phyloP scores from a whole-genome alignment of 92 coral and sea anemone genomes.

The Micromussa lordhowensis region DNA sequence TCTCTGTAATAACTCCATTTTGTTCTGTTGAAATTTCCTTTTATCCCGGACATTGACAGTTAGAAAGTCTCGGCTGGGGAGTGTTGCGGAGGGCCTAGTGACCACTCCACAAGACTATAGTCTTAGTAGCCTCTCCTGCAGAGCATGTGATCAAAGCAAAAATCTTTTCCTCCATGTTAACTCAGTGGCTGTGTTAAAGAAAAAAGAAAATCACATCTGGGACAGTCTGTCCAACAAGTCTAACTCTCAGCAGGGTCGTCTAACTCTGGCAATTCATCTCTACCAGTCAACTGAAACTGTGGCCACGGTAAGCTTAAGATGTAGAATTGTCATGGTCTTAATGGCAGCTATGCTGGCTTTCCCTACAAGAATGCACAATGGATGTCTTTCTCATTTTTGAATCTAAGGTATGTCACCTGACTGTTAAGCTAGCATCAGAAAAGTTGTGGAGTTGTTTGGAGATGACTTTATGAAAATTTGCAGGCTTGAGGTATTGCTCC shows the following conservation, averaged over 20 bases:
- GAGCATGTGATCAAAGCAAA: no score
- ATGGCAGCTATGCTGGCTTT: constrained; percentile 41
- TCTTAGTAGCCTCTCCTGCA: no score
- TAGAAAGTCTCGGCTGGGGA: no score
- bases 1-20: no score
- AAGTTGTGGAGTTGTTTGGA: constrained; percentile 46
- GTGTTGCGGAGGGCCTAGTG: no score
- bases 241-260: constrained; percentile 11
- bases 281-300: constrained; percentile 51
- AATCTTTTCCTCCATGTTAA: no score
- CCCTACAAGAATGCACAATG: constrained; percentile 50
- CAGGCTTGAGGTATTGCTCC: constrained; percentile 42
- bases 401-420: constrained; percentile 27
- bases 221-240: constrained; percentile 50
- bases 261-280: constrained; percentile 29
- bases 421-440: constrained; percentile 47
- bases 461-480: constrained; percentile 10
- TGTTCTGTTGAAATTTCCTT: no score
- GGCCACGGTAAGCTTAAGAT: constrained; percentile 37
- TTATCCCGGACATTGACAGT: no score
- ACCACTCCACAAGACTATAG: no score
- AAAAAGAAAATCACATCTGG: no score
- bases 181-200: no score
- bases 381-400: constrained; percentile 32
- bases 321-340: constrained; percentile 39